Base-by-base conservation (phyloP, 2,888 invertebrate species). In the Xanthostigma xanthostigma region DNA sequence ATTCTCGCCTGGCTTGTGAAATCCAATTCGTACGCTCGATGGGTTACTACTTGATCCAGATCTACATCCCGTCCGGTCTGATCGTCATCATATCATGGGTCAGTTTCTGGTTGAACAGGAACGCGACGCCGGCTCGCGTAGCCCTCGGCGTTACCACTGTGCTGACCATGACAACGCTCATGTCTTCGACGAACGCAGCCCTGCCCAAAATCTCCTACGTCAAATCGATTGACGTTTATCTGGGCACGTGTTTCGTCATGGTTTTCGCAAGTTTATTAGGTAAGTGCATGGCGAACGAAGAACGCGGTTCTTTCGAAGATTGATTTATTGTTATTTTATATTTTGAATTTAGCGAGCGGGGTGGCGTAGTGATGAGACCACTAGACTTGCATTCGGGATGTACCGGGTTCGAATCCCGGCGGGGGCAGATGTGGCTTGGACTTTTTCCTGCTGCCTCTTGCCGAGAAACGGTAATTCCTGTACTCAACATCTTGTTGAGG, bases 221-320 rank as follows among this genome's bases (percentile, higher is more conserved):
- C 70, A 95, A 95, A 71, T 91, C 91, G 60, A 95, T 95, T 70
- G 95, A 95, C 73, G 93, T 95, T 61, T 95, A 93, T 73, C 75
- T 94, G 72, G 93, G 93, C 64, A 94, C 93, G 64, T 94, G 93
- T 75, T 95, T 95, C 87, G 91, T 95, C 68, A 95, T 95, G 94
- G 95, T 95, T 66, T 95, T 95, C 77, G 94, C 94, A 62, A 93
- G 93, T 70, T 76, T 96, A 66, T 74, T 96, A 74, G 92, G 91
- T 90, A 79, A 83, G 75, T 68, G 41, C 51, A 49, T 6, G 27
- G 27, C 27, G 27, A 27, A 27, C 6, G 1, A 27, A 27, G 27
- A 27, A 3, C 27, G 6, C 3, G 27, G 27, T 27, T 17, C 27
- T 27, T 27, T 27, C 6, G 6, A 27, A n/a, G n/a, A n/a, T n/a